Evolutionary conservation across 92 coral and sea anemone species (phyloP).

Genomic region (Porites rus): DNA sequence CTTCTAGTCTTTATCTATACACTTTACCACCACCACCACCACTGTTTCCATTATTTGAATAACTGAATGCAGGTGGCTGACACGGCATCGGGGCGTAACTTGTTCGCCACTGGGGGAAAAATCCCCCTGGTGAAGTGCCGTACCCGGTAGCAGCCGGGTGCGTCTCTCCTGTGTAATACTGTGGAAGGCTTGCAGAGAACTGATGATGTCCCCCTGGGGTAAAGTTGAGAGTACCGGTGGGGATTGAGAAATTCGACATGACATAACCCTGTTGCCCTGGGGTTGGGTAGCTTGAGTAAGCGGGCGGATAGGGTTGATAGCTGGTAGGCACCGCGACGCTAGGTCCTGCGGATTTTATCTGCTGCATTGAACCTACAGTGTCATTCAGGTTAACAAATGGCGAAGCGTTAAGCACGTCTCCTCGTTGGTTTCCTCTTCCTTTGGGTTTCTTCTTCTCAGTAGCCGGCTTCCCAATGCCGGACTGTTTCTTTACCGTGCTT

Average conservation of each 20-base stretch:
- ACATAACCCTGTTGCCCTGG: slow-evolving; percentile 49
- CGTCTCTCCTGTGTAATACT: slow-evolving; percentile 29
- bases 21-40: slow-evolving; percentile 48
- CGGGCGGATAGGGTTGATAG: slow-evolving; percentile 38
- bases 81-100: slow-evolving; percentile 72
- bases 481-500: slow-evolving; percentile 54
- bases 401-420: not conserved
- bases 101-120: slow-evolving; percentile 74
- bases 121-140: slow-evolving; percentile 29
- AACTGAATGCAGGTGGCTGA: slow-evolving; percentile 55
- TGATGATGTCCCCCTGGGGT: slow-evolving; percentile 70
- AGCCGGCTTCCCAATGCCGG: slow-evolving; percentile 15
- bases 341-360: slow-evolving; percentile 43
- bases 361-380: slow-evolving; percentile 70
- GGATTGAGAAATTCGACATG: slow-evolving; percentile 38
- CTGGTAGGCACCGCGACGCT: slow-evolving; percentile 12
- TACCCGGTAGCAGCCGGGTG: slow-evolving; percentile 19
- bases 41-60: slow-evolving; percentile 38
- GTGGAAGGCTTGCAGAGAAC: slow-evolving; percentile 43
- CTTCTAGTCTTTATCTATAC: slow-evolving; percentile 44
- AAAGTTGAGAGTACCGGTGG: slow-evolving; percentile 53
- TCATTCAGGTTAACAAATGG: slow-evolving; percentile 78
- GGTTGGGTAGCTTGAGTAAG: slow-evolving; percentile 16
- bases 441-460: slow-evolving; percentile 73
- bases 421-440: slow-evolving; percentile 8